These are phyloP conservation scores for Sylvilagus floridanus DNA, from an alignment of 2,797 vertebrate species.

Conservation along the genomic window DNA sequence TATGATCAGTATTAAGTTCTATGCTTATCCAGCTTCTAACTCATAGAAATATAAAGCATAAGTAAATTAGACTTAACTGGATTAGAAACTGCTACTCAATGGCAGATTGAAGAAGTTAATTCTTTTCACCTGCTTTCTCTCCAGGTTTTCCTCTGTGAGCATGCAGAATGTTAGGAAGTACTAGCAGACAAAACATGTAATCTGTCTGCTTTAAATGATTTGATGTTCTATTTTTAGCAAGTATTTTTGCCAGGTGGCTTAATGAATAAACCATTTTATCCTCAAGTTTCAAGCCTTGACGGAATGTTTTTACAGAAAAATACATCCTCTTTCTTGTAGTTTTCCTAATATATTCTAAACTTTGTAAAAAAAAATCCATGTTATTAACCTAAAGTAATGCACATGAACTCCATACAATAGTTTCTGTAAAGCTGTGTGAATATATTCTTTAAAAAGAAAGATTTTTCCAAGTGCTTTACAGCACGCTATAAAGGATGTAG, in stretches of 20 bases:
- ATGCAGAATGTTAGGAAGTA: background rate
- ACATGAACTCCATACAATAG: constrained; percentile 26
- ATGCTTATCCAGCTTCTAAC: constrained; percentile 10
- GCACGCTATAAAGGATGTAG: background rate
- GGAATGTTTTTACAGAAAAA: constrained; percentile 41
- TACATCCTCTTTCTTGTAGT: background rate
- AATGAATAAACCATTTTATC: constrained; percentile 37
- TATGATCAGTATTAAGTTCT: background rate
- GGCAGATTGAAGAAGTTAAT: background rate
- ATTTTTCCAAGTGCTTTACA: background rate
- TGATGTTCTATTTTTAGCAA: constrained; percentile 35
- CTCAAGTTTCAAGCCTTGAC: background rate
- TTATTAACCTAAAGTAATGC: background rate
- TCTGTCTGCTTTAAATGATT: constrained; percentile 18
- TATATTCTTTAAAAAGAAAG: background rate
- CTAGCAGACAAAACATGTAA: background rate
- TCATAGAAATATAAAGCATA: constrained; percentile 44
- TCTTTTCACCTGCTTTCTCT: background rate
- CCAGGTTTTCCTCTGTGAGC: background rate
- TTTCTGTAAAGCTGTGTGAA: constrained; percentile 28
- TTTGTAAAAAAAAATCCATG: constrained; percentile 19
- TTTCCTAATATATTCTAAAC: background rate
- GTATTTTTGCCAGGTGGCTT: constrained; percentile 8
- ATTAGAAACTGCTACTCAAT: constrained; percentile 26
- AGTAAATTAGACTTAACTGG: constrained; percentile 24